Evolutionary conservation across 2,113 vertebrate species (phyloP).

Genomic region (Boleophthalmus pectinirostris): DNA sequence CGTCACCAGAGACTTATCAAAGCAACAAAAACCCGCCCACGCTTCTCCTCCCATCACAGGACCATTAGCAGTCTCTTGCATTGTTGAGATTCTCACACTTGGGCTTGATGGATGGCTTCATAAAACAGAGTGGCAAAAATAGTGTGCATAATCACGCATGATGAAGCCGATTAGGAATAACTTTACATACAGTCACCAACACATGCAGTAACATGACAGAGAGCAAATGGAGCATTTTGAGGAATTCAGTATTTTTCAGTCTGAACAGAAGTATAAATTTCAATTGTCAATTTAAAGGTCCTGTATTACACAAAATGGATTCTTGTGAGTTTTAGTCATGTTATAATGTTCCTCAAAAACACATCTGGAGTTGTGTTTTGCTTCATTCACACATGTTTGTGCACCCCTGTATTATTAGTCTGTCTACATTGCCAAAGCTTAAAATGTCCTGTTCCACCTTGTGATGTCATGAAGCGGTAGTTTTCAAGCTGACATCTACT

Average conservation of each 20-base stretch:
- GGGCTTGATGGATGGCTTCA: slow-evolving; percentile 24
- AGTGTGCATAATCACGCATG: slow-evolving; percentile 1
- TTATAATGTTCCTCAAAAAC: too few relatives aligned
- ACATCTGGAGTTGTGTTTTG: too few relatives aligned
- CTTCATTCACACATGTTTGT: too few relatives aligned
- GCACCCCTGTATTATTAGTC: too few relatives aligned
- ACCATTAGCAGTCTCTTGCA: slow-evolving; percentile 48
- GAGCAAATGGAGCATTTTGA: background rate
- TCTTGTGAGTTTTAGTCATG: too few relatives aligned
- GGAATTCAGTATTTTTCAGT: background rate
- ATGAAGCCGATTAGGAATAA: background rate
- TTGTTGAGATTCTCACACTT: slow-evolving; percentile 48
- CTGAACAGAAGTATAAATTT: too few relatives aligned
- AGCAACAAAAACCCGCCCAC: slow-evolving; percentile 57
- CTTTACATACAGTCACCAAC: background rate
- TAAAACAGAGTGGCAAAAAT: slow-evolving; percentile 26
- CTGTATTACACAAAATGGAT: too few relatives aligned
- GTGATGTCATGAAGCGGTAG: too few relatives aligned
- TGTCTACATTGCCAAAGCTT: too few relatives aligned
- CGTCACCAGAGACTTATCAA: slow-evolving; percentile 57
- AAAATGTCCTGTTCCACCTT: too few relatives aligned
- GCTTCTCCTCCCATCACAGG: slow-evolving; percentile 35
- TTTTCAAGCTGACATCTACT: too few relatives aligned
- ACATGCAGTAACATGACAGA: background rate
- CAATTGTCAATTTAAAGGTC: too few relatives aligned